A percentile compares a stretch with the other conserved stretches of the same genome.
These are phyloP conservation scores for Gracilinanus agilis DNA, from an alignment of 2,113 vertebrate genomes.

Conservation along the genomic window DNA sequence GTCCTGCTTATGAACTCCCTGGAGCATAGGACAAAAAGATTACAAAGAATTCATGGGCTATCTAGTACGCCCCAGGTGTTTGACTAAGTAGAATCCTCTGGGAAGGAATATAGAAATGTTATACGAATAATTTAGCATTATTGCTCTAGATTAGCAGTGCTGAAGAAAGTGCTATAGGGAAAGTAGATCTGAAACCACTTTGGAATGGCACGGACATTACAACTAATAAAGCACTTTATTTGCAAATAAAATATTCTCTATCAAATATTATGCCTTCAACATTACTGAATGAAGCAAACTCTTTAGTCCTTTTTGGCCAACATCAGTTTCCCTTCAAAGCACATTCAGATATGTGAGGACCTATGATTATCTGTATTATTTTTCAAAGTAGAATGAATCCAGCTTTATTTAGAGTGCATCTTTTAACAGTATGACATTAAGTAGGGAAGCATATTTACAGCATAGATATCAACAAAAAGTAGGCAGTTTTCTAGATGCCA, in stretches of 20 bases:
- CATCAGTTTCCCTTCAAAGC: background rate
- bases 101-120: conserved; percentile 3
- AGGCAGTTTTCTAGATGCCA: background rate
- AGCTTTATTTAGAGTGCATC: background rate
- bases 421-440: background rate
- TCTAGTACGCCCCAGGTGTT: background rate
- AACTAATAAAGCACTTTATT: conserved; percentile 2
- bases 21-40: background rate
- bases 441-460: background rate
- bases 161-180: background rate
- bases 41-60: background rate
- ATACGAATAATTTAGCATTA: background rate
- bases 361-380: background rate
- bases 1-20: background rate
- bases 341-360: background rate
- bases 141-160: background rate
- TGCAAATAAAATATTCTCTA: conserved; percentile 41
- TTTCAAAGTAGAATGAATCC: conserved; percentile 7
- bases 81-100: background rate
- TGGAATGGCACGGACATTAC: background rate
- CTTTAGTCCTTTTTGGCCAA: background rate
- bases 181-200: background rate
- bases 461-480: background rate
- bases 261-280: background rate
- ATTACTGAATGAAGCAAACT: background rate